Base-by-base conservation (phyloP, 2,888 invertebrate genomes). In the Bombyx huttoni region DNA sequence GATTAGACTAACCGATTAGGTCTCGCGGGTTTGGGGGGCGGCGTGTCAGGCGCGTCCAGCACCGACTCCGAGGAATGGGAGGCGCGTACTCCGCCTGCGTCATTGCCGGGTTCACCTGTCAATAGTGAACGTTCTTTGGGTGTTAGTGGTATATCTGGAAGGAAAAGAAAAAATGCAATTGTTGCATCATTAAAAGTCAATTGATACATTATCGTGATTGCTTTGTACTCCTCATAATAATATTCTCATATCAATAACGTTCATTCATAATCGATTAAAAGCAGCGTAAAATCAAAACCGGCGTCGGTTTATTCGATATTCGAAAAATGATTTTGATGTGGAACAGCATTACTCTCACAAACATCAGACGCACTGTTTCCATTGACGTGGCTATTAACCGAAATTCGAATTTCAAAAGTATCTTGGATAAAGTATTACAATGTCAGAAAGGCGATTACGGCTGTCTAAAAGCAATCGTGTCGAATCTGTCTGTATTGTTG, bases 11-110 rank as follows among this genome's bases (percentile, higher is more conserved):
- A 93, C 92, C 93, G 91, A 65, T 92, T 92, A 53, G 97, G 96
- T 64, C 97, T 89, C 51, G 97, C 96, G 50, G 97, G 97, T 83
- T 97, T 97, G 10, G 96, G 96, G 54, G 96, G 96, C 55, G 94
- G 94, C 58, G 93, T 68, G 54, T 88, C 86, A 8, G 87, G 86
- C 50, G 89, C 81, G 58, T 89, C 89, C 68, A 95, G 82, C 64
- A 95, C 93, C 46, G 94, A 94, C 81, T 96, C 95, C 7, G 94
- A 93, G 65, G 95, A 95, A 73, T 95, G 94, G 51, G 95, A 94
- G 51, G 92, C 93, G 59, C 94, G 91, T 57, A 94, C 92, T 54
- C 92, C 90, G 46, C 70, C 60, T 64, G 73, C 62, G 69, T 82
- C 85, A 63, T 90, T 89, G 56, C 92, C 92, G 53, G 91, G 75